These are phyloP conservation scores for Subanguina moxae DNA, from an alignment of 1,140 invertebrate genomes.

Conservation along the genomic window DNA sequence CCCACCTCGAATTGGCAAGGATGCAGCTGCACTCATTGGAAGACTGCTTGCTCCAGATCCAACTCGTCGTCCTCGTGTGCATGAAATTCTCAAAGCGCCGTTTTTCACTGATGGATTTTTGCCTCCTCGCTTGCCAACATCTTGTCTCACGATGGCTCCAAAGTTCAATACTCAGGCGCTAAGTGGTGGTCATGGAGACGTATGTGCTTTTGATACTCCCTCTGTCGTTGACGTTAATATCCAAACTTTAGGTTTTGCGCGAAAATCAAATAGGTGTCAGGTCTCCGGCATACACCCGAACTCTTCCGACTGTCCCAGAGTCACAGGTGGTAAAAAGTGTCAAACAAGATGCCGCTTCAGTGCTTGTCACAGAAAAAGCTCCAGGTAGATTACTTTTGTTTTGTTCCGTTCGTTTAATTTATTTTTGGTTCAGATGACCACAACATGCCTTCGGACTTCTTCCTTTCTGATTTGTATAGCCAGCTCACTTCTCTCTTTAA, in stretches of 20 bases:
- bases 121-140: constrained; percentile 33
- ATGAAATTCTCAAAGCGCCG: constrained; percentile 71
- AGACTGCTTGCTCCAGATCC: constrained; percentile 80
- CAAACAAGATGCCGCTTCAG: constrained; percentile 32
- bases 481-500: constrained; percentile 26
- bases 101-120: constrained; percentile 66
- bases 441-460: constrained; percentile 29
- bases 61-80: constrained; percentile 72
- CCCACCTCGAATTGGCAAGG: constrained; percentile 68
- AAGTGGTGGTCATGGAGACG: constrained; percentile 22
- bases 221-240: not conserved
- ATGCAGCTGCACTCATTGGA: constrained; percentile 76
- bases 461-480: constrained; percentile 26
- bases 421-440: constrained; percentile 22
- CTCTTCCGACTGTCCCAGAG: constrained; percentile 27
- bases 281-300: constrained; percentile 24
- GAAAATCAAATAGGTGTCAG: not conserved
- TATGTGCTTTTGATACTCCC: not conserved
- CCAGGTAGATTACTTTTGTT: constrained; percentile 16
- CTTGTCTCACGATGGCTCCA: constrained; percentile 37
- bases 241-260: constrained; percentile 3
- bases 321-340: constrained; percentile 3
- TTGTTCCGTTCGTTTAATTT: constrained; percentile 4
- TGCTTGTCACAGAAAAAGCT: constrained; percentile 30
- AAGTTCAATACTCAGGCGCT: constrained; percentile 37